These are phyloP conservation scores for Bellardia bayeri DNA, from an alignment of 2,888 invertebrate species.

Conservation along the genomic window DNA sequence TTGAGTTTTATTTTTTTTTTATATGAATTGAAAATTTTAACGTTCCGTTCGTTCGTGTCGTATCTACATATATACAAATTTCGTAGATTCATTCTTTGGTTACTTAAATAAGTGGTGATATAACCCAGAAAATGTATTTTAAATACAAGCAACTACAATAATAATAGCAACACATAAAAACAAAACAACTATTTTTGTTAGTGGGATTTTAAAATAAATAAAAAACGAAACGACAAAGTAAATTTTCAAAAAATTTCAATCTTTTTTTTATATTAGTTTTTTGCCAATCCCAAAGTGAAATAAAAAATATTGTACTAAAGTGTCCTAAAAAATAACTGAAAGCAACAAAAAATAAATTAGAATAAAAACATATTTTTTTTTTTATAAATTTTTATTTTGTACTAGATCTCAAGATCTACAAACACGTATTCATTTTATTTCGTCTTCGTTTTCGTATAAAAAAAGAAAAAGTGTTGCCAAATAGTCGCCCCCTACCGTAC, in stretches of 20 bases:
- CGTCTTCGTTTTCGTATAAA: conserved; percentile 23
- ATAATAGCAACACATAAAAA: conserved; percentile 33
- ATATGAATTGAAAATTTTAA: conserved; percentile 5
- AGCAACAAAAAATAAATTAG: conserved; percentile 40
- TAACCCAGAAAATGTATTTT: conserved; percentile 71
- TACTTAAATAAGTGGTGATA: conserved; percentile 74
- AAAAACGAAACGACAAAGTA: conserved; percentile 60
- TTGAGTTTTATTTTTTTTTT: neutral
- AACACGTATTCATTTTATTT: conserved; percentile 39
- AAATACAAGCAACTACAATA: conserved; percentile 40
- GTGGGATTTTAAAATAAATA: conserved; percentile 56
- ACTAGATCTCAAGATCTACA: conserved; percentile 27
- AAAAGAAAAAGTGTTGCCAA: conserved; percentile 60
- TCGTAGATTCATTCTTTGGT: conserved; percentile 58
- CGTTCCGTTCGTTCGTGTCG: neutral
- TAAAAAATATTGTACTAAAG: conserved; percentile 40
- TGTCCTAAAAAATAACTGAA: conserved; percentile 42
- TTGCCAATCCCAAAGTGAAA: conserved; percentile 55
- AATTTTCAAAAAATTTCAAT: conserved; percentile 54
- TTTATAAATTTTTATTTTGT: neutral
- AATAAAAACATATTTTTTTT: conserved; percentile 22
- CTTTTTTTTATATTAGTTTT: conserved; percentile 33
- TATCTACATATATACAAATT: conserved; percentile 17
- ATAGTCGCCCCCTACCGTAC: conserved; percentile 16
- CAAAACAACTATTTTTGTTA: conserved; percentile 56